Base-by-base conservation (phyloP, 2,888 invertebrate genomes). In the Troides aeacus region DNA sequence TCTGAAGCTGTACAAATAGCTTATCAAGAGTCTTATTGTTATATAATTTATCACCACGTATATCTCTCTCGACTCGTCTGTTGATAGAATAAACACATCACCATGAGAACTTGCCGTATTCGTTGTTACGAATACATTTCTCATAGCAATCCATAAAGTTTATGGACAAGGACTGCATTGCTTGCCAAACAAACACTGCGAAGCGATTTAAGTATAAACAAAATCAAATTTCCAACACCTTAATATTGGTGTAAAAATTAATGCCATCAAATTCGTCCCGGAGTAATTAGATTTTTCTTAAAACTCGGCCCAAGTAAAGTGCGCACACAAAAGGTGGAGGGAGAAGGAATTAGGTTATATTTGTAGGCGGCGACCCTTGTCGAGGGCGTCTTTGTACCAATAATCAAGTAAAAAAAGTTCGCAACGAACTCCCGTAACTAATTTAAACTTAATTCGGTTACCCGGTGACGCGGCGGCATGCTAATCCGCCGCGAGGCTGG, bases 391-490 rank as follows among this genome's bases (percentile, higher is more conserved):
- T 70, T 70, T 70, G 64, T 64, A 67, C 66, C 70, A 75, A 76
- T 79, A 81, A 81, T 78, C 76, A 77, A 75, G 73, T 74, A 79
- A 81, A 74, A 46, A 74, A 72, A 72, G 79, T 76, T 74, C 70
- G 74, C 72, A 70, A 69, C 72, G 71, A 77, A 75, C 73, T 77
- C 73, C 75, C 77, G 78, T 79, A 81, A 83, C 81, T 80, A 84
- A 83, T 84, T 83, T 79, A 79, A 81, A 80, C 75, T 79, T 82
- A 82, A 84, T 84, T 84, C 79, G 78, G 77, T 82, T 84, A 84
- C 81, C 80, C 77, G 72, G 64, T 73, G 73, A 78, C 75, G 73
- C 66, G 74, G 68, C 72, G 74, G 73, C 74, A 79, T 76, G 78
- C 74, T 80, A 78, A 78, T 79, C 76, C 72, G 68, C 66, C 53